Evolutionary conservation across 2,797 vertebrate species (phyloP), one percentile per base, ranked within the genome.

Genomic region (Euphonia xanthogaster): DNA sequence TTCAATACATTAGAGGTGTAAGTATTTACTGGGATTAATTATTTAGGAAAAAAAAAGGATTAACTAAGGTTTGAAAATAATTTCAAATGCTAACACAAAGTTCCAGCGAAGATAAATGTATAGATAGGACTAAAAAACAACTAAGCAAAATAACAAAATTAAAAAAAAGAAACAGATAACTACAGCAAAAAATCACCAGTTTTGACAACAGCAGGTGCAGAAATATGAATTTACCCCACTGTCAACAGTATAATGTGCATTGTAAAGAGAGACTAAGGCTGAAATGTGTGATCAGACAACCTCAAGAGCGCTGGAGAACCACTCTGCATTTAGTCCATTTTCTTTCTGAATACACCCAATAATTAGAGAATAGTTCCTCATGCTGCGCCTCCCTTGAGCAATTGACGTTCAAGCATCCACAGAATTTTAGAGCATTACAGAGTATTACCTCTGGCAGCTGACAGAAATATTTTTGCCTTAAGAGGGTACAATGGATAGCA

Each of bases 301-400:
- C 71, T 91, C 62, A 42, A 37, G 62, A 97, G 86, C 91, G 74
- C 77, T 96, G 92, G 44, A 84, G 89, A 65, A 94, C 82, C 91
- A 92, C 79, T 82, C 71, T 68, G 75, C 79, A 92, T 89, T 78
- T 84, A 65, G 12, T 55, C 75, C 78, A 87, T 95, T 94, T 95
- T 78, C 66, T 54, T 96, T 81, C 86, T 94, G 96, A 97, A 95
- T 96, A 94, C 91, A 97, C 89, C 95, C 95, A 97, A 60, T 94
- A 97, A 98, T 97, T 96, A 97, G 60, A 94, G 94, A 94, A 90
- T 63, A 94, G 75, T 95, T 97, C 96, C 88, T 96, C 92, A 95
- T 88, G 88, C 86, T 91, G 95, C 89, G 96, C 95, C 93, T 96
- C 96, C 97, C 97, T 97, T 88, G 57, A 96, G 48, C 65, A 97